Evolutionary conservation across 2,888 invertebrate species (phyloP).

Genomic region (Lucinisca nassula): DNA sequence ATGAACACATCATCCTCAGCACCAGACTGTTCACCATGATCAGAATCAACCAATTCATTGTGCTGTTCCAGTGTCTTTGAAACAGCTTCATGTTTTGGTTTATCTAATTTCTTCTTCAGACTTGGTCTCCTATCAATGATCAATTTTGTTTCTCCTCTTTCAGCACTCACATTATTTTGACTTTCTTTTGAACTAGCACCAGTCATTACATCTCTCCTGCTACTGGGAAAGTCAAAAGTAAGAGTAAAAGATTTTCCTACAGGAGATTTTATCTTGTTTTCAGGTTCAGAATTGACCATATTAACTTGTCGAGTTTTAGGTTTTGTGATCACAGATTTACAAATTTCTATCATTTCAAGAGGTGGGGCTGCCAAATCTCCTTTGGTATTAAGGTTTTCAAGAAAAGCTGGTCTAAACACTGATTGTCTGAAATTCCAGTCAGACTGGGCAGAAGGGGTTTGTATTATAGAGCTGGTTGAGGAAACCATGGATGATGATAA

Average conservation of each 20-base stretch:
- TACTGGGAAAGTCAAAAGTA: not conserved
- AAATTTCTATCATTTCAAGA: constrained; percentile 71
- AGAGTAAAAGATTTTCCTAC: not conserved
- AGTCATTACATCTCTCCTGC: not conserved
- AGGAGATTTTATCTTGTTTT: constrained; percentile 10
- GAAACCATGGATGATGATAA: constrained; percentile 54
- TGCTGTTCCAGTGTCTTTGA: not conserved
- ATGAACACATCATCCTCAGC: constrained; percentile 76
- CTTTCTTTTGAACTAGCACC: not conserved
- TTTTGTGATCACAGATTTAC: constrained; percentile 52
- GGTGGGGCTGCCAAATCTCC: constrained; percentile 73
- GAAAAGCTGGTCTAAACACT: constrained; percentile 67
- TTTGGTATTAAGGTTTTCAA: constrained; percentile 56
- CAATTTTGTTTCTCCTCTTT: constrained; percentile 70
- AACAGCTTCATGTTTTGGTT: constrained; percentile 24
- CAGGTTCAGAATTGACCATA: not conserved
- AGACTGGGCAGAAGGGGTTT: not conserved
- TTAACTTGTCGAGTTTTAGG: constrained; percentile 7
- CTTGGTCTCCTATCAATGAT: constrained; percentile 67
- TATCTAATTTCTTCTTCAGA: constrained; percentile 59
- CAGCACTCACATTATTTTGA: constrained; percentile 54
- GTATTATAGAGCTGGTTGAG: not conserved
- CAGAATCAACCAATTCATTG: constrained; percentile 59
- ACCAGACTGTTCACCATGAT: constrained; percentile 67
- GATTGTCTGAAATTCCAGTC: constrained; percentile 49